Conservation (phyloP, 30 jellyfish, hydroid and myxozoan genomes). For the Mastigias papua region DNA sequence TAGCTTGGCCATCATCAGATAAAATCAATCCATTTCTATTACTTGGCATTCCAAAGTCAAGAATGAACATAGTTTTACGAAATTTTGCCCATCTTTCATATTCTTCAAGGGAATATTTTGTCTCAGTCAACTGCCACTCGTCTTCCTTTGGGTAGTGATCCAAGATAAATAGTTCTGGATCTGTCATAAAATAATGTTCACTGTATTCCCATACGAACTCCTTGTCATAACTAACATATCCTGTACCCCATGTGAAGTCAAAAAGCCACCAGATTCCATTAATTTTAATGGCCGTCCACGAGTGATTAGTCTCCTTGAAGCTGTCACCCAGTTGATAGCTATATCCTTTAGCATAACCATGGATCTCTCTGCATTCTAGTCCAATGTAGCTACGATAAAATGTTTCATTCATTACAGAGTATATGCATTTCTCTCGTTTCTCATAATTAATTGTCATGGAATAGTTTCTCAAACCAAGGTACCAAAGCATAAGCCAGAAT, state of each 20-base stretch:
- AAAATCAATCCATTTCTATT: constrained; percentile 63
- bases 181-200: constrained; percentile 86
- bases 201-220: constrained; percentile 71
- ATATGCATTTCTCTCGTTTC: too few relatives aligned
- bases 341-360: constrained; percentile 86
- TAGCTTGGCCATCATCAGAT: constrained; percentile 43
- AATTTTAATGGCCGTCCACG: constrained; percentile 83
- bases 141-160: constrained; percentile 82
- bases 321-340: constrained; percentile 57
- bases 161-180: constrained; percentile 79
- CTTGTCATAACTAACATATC: constrained; percentile 74
- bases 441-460: too few relatives aligned
- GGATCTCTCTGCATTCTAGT: constrained; percentile 43
- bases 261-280: constrained; percentile 86
- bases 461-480: too few relatives aligned
- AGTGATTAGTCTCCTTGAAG: constrained; percentile 74
- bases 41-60: constrained; percentile 34
- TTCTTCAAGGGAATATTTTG: constrained; percentile 34
- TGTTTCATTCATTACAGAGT: too few relatives aligned
- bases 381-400: constrained; percentile 13
- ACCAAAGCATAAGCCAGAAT: too few relatives aligned
- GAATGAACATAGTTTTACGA: constrained; percentile 62
- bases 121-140: constrained; percentile 78
- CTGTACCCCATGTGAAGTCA: constrained; percentile 93
- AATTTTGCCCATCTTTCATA: constrained; percentile 75